A percentile compares a stretch with the other conserved stretches of the same genome.
Conservation (phyloP, 2,113 vertebrate species). For the Eulemur rufifrons region DNA sequence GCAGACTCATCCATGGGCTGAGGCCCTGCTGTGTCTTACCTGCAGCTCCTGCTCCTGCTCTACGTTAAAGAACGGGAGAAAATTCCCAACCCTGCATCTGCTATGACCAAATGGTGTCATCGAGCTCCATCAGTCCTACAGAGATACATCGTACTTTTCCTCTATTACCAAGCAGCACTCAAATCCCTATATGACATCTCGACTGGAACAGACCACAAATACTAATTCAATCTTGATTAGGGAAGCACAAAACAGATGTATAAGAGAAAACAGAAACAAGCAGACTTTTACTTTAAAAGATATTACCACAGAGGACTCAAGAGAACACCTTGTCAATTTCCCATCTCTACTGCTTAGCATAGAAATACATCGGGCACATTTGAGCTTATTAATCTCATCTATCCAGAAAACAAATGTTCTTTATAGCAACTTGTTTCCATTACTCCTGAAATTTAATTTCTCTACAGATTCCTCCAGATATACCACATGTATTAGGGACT, state of each 20-base stretch:
- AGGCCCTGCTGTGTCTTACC: neutral
- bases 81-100: neutral
- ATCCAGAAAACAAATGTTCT: constrained; percentile 6
- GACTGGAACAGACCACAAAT: neutral
- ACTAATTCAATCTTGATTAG: neutral
- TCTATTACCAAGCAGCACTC: neutral
- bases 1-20: neutral
- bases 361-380: neutral
- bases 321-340: neutral
- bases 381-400: neutral
- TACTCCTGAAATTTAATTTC: constrained; percentile 38
- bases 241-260: constrained; percentile 37
- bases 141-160: neutral
- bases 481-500: neutral
- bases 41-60: neutral
- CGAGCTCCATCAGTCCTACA: neutral
- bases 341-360: neutral
- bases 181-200: neutral
- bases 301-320: neutral
- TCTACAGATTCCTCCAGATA: neutral
- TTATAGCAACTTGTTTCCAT: neutral
- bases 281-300: neutral
- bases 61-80: neutral
- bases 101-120: neutral
- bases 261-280: neutral